Conservation (phyloP, 2,888 invertebrate species). For the Resseliella maxima region DNA sequence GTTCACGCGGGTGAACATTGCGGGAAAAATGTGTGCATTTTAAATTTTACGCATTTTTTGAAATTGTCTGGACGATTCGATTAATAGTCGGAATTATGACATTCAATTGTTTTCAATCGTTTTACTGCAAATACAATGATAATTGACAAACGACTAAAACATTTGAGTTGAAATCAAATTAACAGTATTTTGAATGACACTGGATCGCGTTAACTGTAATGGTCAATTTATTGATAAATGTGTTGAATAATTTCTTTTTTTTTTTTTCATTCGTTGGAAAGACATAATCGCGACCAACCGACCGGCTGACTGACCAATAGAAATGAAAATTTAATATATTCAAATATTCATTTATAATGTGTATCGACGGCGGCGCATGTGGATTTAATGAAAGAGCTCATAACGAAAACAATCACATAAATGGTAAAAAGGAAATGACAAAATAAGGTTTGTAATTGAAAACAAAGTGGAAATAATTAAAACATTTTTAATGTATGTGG, state of each 20-base stretch:
- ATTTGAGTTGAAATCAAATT: background rate
- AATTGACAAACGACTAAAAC: too few species aligned
- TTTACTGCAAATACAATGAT: background rate
- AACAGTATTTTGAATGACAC: conserved; percentile 25
- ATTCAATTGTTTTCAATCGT: background rate
- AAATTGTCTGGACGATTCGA: too few species aligned
- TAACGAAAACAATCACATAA: background rate
- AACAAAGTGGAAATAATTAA: conserved; percentile 10
- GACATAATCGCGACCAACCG: background rate
- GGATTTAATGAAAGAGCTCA: background rate
- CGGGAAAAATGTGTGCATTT: too few species aligned
- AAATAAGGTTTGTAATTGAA: background rate
- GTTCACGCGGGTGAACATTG: too few species aligned
- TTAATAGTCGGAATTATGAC: background rate
- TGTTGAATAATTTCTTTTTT: background rate
- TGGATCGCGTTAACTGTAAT: background rate
- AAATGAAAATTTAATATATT: conserved; percentile 21
- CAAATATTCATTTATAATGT: background rate
- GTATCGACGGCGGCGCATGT: background rate
- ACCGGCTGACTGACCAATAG: background rate
- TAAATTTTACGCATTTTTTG: too few species aligned
- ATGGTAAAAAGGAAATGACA: background rate
- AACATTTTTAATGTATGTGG: background rate
- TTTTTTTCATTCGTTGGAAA: too few species aligned
- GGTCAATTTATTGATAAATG: background rate